phyloP scores from a whole-genome alignment of 2,113 vertebrate genomes.

The Gavia stellata region DNA sequence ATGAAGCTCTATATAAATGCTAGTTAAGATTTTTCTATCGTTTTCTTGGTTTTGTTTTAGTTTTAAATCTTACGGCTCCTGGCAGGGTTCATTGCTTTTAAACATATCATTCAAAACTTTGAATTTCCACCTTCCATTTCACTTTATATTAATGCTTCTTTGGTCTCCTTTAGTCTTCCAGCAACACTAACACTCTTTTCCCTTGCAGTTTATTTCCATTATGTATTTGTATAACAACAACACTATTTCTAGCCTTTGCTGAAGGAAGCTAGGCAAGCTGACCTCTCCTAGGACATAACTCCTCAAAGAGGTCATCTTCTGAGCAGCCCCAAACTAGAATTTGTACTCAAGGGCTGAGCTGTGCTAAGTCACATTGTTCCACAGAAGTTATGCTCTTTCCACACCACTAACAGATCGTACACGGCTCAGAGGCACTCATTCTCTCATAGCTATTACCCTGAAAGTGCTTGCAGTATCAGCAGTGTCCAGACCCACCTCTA shows the following conservation, averaged over 20 bases:
- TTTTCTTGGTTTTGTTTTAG: background rate
- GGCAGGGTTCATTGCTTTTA: background rate
- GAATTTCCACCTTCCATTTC: background rate
- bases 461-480: background rate
- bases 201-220: background rate
- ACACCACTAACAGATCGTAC: too few species aligned
- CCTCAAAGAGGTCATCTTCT: background rate
- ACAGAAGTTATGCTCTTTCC: background rate
- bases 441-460: background rate
- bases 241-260: background rate
- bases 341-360: background rate
- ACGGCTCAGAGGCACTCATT: background rate
- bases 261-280: background rate
- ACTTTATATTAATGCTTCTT: background rate
- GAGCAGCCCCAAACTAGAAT: too few species aligned
- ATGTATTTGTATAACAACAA: background rate
- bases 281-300: background rate
- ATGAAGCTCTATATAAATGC: background rate
- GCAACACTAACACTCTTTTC: background rate
- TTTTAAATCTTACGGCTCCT: background rate
- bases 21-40: background rate
- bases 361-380: background rate
- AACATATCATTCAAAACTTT: background rate
- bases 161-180: background rate
- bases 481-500: background rate